A percentile compares a stretch with the other conserved stretches of the same genome.
phyloP scores from a whole-genome alignment of 2,888 invertebrate genomes.

The Acronicta alni region DNA sequence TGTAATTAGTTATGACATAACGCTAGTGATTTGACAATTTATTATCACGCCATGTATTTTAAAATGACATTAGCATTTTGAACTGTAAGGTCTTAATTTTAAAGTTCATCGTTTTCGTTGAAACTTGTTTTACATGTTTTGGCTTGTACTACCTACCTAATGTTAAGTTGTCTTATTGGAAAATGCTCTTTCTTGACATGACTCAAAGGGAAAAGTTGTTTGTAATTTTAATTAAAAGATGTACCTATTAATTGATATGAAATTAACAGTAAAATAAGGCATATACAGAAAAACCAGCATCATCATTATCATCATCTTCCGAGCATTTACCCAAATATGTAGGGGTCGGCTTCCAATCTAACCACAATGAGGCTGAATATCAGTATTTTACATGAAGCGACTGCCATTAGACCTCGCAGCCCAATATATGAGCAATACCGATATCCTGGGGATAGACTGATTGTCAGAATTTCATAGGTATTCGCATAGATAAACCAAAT shows the following conservation, averaged over 20 bases:
- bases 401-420: no score
- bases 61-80: constrained; percentile 14
- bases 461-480: no score
- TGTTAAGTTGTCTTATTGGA: constrained; percentile 1
- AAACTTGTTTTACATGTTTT: constrained; percentile 4
- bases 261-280: background rate
- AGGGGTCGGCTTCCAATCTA: no score
- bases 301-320: no score
- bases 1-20: constrained; percentile 52
- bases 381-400: no score
- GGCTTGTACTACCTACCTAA: background rate
- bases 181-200: background rate
- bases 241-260: background rate
- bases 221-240: background rate
- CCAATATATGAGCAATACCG: no score
- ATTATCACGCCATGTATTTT: constrained; percentile 10
- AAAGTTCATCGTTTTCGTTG: constrained; percentile 4
- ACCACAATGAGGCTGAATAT: no score
- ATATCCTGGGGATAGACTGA: no score
- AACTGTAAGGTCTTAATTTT: constrained; percentile 5
- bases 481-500: no score
- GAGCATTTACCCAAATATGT: no score
- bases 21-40: constrained; percentile 46
- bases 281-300: background rate
- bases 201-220: constrained; percentile 1